phyloP scores from a whole-genome alignment of 2,888 invertebrate species.

The Orthosia cruda region DNA sequence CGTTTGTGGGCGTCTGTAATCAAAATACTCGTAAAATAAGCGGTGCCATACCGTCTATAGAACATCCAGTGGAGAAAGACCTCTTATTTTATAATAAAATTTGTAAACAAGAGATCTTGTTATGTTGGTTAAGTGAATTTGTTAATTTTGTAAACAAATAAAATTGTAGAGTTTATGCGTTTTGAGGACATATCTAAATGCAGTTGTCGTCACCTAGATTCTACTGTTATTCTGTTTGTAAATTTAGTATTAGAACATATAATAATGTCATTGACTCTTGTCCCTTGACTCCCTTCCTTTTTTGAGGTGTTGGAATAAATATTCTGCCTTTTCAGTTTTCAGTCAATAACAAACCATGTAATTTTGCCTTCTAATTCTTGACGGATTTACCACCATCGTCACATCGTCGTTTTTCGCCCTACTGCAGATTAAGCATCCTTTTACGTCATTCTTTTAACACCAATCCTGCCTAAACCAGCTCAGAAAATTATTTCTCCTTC shows the following conservation, averaged over 20 bases:
- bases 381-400: not conserved
- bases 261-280: not conserved
- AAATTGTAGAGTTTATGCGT: constrained; percentile 52
- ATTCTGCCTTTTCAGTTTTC: not conserved
- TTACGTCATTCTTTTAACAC: not conserved
- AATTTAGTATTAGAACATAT: constrained; percentile 7
- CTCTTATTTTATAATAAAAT: constrained; percentile 11
- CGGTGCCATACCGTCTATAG: constrained; percentile 69
- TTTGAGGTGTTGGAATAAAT: not conserved
- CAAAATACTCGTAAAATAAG: constrained; percentile 59
- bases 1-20: constrained; percentile 55
- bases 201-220: constrained; percentile 14
- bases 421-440: not conserved
- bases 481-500: not conserved
- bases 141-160: constrained; percentile 65
- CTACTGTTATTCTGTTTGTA: constrained; percentile 30
- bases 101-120: not conserved
- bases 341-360: not conserved
- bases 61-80: constrained; percentile 44
- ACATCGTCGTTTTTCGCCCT: not conserved
- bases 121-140: constrained; percentile 31
- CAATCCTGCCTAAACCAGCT: not conserved
- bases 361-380: not conserved
- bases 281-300: not conserved
- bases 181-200: constrained; percentile 18